Evolutionary conservation across 2,113 vertebrate genomes (phyloP), one percentile per base, ranked within the genome.

Genomic region (Hystrix brachyura): DNA sequence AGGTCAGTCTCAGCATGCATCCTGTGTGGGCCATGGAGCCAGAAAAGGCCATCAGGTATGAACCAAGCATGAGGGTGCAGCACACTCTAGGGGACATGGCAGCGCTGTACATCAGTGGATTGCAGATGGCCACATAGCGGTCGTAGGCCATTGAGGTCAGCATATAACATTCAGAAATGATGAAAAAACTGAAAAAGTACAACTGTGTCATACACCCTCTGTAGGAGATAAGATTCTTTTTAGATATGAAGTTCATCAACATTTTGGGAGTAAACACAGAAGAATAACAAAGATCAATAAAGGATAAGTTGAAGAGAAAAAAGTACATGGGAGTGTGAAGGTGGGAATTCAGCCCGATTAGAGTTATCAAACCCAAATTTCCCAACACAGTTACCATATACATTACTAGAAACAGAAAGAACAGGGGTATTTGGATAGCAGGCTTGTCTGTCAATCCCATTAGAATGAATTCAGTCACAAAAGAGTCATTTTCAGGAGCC

Each of bases 241-340:
- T 91, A 17, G 51, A 23, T 67, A 91, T 5, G 25, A 98, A 96
- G 25, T 95, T 83, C 10, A 69, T 83, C 32, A 97, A 32, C 94
- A 97, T 97, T 83, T 98, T 95, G 7, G 95, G 96, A 10, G 91
- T 94, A 90, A 97, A 87, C 9, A 95, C 90, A 74, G 94, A 87
- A 60, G 95, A 95, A 59, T 94, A 98, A 27, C 76, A 95, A 7
- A 95, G 13, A 10, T 97, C 97, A 80, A 94, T 92, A 69, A 95
- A 94, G 2, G 97, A 97, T 7, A 98, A 92, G 21, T 79, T 79
- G 4, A 79, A 79, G 0, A 79, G 76, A 4, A 53, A 53, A 79
- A 79, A 79, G 29, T 79, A 97, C 97, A 97, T 97, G 43, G 95
- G 94, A 1, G 90, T 97, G 5, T 98, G 97, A 29, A 97, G 85